phyloP scores from a whole-genome alignment of 2,797 vertebrate species.

The Vultur gryphus region DNA sequence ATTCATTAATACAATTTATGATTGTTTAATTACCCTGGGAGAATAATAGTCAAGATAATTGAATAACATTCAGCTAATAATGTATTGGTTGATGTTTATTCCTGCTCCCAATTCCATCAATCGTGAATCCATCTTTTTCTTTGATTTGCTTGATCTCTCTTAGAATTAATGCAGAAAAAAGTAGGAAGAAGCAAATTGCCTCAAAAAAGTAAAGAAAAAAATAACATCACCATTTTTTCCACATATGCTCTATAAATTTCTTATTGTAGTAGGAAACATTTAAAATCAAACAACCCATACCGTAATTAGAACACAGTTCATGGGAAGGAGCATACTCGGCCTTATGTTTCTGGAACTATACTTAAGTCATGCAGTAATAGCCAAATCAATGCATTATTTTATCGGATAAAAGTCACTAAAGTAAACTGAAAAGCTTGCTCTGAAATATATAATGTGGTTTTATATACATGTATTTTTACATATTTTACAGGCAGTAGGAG shows the following conservation, averaged over 20 bases:
- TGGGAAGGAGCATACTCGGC: neutral
- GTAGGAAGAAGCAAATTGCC: neutral
- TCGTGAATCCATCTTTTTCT: neutral
- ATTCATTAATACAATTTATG: neutral
- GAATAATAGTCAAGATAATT: neutral
- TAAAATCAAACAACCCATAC: neutral
- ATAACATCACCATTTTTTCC: neutral
- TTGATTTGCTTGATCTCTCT: neutral
- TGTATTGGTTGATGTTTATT: neutral
- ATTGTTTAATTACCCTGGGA: neutral
- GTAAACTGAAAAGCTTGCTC: constrained; percentile 11
- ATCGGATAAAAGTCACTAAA: constrained; percentile 24
- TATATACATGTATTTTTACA: neutral
- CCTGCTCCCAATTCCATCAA: neutral
- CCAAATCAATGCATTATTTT: neutral
- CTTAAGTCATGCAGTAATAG: neutral
- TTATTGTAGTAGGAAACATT: neutral
- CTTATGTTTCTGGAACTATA: neutral
- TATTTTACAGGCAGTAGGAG: constrained; percentile 28
- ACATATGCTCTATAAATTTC: neutral
- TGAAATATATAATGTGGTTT: neutral
- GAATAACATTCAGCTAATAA: neutral
- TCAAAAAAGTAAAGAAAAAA: neutral
- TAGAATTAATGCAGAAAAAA: neutral
- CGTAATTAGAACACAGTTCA: neutral